Evolutionary conservation across 2,113 vertebrate genomes (phyloP), one percentile per base, ranked within the genome.

Genomic region (Anoplopoma fimbria): DNA sequence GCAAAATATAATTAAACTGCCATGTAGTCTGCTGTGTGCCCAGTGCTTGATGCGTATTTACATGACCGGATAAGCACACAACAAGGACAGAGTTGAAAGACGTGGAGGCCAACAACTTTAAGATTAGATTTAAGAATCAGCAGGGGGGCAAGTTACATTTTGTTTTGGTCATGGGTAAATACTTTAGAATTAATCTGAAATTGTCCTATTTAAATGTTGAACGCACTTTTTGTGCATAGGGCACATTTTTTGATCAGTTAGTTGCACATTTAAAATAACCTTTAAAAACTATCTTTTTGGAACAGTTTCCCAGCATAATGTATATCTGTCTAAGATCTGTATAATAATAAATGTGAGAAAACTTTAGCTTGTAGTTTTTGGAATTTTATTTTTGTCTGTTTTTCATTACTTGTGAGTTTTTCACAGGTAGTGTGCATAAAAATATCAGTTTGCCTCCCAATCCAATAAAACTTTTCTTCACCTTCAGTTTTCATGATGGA

Each of bases 1-100:
- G 58, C 70, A 29, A 79, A 82, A 72, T 47, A 40, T 72, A 84
- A 84, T 88, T 84, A 63, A 82, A 80, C 15, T 70, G 55, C 74
- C 74, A 45, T n/a, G 64, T 63, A 40, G 42, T 71, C 58, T 49
- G 64, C 49, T 25, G 57, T 49, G 64, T 73, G 47, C 36, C 25
- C 2, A 2, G 38, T 53, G 81, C 45, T 47, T 40, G 31, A 74
- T 58, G 51, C 31, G n/a, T 77, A 31, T 33, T 64, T 74, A 29
- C 23, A 65, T 69, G 57, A n/a, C n/a, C n/a, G n/a, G n/a, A 13
- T 60, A 21, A 15, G 25, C n/a, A 4, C 45, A 36, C 58, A 67
- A 42, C 25, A 49, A 71, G 51, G 45, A 88, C 17, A 25, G 23
- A 64, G 62, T 14, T 7, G 13, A 45, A 31, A 10, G 42, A 34